Base-by-base conservation (phyloP, 2,888 invertebrate genomes). In the Pilophorus perplexus region DNA sequence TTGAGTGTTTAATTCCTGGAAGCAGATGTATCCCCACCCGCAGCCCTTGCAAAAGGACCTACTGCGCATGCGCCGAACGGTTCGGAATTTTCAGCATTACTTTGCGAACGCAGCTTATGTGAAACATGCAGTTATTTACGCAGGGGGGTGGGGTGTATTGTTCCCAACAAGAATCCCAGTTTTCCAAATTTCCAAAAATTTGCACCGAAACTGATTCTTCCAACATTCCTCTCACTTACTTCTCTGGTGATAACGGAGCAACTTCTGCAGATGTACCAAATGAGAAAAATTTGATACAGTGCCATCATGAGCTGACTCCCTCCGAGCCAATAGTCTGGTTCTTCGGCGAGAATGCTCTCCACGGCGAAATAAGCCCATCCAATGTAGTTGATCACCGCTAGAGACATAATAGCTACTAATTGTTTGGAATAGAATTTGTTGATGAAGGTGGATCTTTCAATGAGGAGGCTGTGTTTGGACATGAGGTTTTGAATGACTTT, bases 391-490 rank as follows among this genome's bases (percentile, higher is more conserved):
- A 59, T 6, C 10, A 16, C 18, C 16, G 14, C n/a, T 14, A 40
- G 42, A 1, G 25, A 8, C 10, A 12, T 42, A 5, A 59, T 40
- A 2, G 42, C 27, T 10, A 59, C 42, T 16, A 59, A 25, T 27
- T 59, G 59, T 14, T 59, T 59, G 3, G 59, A 59, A 28, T 59
- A 59, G 6, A 59, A 23, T 23, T 59, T 20, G 25, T 59, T 59
- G 23, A 59, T 25, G n/a, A 42, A 59, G 6, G 22, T 18, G 20
- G 59, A 25, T 27, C 28, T 42, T 25, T 59, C 16, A 23, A 59
- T 42, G 1, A 59, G 18, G 18, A 3, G 2, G 16, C 28, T 52
- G 33, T 52, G 52, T 3, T 16, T 14, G 2, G 18, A 18, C 28
- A 52, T 22, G 6, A 52, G 28, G 8, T 10, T 8, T 8, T 18